These are phyloP conservation scores for Rhizomys pruinosus DNA, from an alignment of 2,113 vertebrate genomes.

Conservation along the genomic window DNA sequence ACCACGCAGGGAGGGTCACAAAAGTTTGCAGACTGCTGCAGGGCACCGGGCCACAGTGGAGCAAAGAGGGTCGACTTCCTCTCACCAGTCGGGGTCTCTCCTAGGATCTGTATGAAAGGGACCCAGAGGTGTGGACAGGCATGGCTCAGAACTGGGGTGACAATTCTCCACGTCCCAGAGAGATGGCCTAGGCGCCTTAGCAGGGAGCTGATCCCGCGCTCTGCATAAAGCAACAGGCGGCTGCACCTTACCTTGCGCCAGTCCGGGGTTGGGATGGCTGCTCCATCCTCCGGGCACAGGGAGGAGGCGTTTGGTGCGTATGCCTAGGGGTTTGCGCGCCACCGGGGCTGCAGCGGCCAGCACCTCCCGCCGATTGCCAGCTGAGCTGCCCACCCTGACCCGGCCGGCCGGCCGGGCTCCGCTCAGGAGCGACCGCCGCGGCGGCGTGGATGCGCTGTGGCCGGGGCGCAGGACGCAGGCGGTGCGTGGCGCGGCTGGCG, in stretches of 20 bases:
- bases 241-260: conserved; percentile 80
- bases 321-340: conserved; percentile 55
- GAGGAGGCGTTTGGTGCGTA: conserved; percentile 55
- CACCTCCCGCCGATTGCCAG: neutral
- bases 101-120: neutral
- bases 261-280: conserved; percentile 60
- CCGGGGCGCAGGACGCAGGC: conserved; percentile 65
- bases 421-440: conserved; percentile 11
- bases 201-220: conserved; percentile 46
- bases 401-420: neutral
- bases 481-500: conserved; percentile 68
- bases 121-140: neutral
- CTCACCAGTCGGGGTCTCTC: neutral
- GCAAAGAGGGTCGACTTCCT: neutral
- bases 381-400: conserved; percentile 28
- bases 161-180: neutral
- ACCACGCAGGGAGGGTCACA: conserved; percentile 19
- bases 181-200: conserved; percentile 41
- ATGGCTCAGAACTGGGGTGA: neutral
- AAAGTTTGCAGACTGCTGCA: conserved; percentile 75
- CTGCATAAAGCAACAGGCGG: conserved; percentile 82
- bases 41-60: neutral
- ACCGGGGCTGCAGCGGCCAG: conserved; percentile 56
- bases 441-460: conserved; percentile 32
- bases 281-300: conserved; percentile 74